These are phyloP conservation scores for Alloscopus bannaensis DNA, from an alignment of 2,888 invertebrate genomes.

Conservation along the genomic window DNA sequence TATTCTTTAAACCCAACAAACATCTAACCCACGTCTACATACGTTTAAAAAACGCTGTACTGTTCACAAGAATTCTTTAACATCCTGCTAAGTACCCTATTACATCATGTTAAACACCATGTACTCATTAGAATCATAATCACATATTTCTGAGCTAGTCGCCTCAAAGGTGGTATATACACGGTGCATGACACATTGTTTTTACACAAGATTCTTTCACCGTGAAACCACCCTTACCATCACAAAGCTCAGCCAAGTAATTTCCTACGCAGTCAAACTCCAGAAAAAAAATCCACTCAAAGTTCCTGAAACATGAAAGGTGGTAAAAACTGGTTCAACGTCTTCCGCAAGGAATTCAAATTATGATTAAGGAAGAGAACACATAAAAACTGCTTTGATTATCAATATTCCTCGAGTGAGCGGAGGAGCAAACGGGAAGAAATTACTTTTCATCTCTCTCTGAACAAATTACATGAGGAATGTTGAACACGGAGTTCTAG, in stretches of 20 bases:
- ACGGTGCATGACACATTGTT: too few relatives aligned
- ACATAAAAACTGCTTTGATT: slow-evolving; percentile 24
- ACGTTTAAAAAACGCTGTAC: too few relatives aligned
- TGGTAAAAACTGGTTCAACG: slow-evolving; percentile 28
- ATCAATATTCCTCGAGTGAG: background rate
- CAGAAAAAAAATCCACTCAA: too few relatives aligned
- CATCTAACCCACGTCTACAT: too few relatives aligned
- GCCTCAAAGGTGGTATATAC: background rate
- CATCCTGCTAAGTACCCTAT: too few relatives aligned
- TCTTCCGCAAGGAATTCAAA: slow-evolving; percentile 13
- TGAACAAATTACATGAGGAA: slow-evolving; percentile 31
- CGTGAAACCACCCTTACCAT: background rate
- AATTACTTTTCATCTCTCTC: slow-evolving; percentile 27
- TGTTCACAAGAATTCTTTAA: too few relatives aligned
- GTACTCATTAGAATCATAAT: too few relatives aligned
- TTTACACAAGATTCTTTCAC: too few relatives aligned
- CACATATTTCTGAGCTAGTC: background rate
- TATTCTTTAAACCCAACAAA: too few relatives aligned
- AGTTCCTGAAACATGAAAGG: background rate
- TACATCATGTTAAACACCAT: too few relatives aligned
- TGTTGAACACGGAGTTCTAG: background rate
- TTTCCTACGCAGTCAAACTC: background rate
- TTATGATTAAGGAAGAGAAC: slow-evolving; percentile 23
- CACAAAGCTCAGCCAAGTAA: background rate
- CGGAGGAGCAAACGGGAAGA: slow-evolving; percentile 6